These are phyloP conservation scores for Potorous gilbertii DNA, from an alignment of 2,797 vertebrate genomes.

Conservation along the genomic window DNA sequence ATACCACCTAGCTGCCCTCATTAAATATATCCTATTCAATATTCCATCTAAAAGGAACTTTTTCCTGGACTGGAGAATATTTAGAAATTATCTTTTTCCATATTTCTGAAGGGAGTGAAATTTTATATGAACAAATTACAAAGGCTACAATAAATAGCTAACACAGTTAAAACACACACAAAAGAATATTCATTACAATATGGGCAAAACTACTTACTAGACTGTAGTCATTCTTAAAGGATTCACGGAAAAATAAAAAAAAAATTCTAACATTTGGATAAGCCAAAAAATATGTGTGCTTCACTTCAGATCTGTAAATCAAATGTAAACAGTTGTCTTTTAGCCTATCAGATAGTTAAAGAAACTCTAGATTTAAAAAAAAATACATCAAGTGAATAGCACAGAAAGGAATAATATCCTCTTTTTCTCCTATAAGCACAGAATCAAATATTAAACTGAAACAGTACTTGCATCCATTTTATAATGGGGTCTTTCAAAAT, in stretches of 20 bases:
- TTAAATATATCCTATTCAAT: not conserved
- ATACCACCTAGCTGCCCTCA: not conserved
- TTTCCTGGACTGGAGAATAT: not conserved
- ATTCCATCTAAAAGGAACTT: not conserved
- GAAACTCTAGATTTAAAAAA: conserved; percentile 40
- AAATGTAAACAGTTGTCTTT: conserved; percentile 4
- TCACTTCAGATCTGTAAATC: conserved; percentile 25
- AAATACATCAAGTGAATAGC: conserved; percentile 26
- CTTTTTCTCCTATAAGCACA: conserved; percentile 48
- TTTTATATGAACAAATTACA: not conserved
- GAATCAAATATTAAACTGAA: conserved; percentile 2
- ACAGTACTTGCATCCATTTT: not conserved
- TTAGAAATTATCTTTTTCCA: not conserved
- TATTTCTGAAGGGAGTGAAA: not conserved
- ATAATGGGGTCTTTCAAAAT: conserved; percentile 25
- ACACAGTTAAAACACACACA: not conserved
- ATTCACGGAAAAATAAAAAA: not conserved
- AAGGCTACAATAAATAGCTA: not conserved
- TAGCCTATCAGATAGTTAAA: conserved; percentile 10
- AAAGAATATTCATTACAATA: not conserved
- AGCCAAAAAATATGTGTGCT: conserved; percentile 13
- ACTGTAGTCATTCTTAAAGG: not conserved
- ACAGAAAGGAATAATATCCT: conserved; percentile 15
- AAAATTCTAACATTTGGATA: conserved; percentile 27
- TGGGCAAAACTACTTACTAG: not conserved